Evolutionary conservation across 2,888 invertebrate species (phyloP), one percentile per base, ranked within the genome.

Genomic region (Mesopsocus fuscifrons): DNA sequence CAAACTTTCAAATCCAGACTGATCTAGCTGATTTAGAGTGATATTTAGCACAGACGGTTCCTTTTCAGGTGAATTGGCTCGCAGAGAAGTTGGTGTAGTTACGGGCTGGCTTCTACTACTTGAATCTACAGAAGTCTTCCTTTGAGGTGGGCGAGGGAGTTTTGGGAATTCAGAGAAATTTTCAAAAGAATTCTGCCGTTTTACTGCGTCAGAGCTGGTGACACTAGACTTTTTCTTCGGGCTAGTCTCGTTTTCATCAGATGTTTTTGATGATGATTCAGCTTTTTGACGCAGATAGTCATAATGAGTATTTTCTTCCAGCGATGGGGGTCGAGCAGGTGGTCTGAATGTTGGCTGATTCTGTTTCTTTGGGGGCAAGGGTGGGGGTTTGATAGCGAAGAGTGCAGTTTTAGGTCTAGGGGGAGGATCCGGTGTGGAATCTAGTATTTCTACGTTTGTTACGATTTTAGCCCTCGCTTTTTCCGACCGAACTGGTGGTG

Each of bases 21-120:
- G 77, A 22, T 87, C 77, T 45, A 88, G 67, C 57, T 88, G 84
- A 53, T 75, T 78, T 46, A 87, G 66, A 1, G 85, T 85, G 49
- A 85, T 83, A 57, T 85, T 82, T 52, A 79, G 66, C 30, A 60
- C 56, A 0, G 58, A 55, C 43, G 57, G 59, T 51, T 46, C 45
- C 49, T 35, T 54, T 52, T 41, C 53, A 53, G 9, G 52, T 21
- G 9, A 23, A 43, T 18, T 38, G 41, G 6, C 16, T 46, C 20
- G 3, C 11, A 38, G 21, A 18, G 17, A 17, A n/a, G 20, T 38
- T 9, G 26, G 26, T 26, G 26, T 26, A 51, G 50, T 4, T 55
- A 53, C 11, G n/a, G n/a, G n/a, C 53, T 51, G 16, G 51, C 50
- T 6, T 51, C 53, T 3, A 50, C 34, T 42, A 13, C 13, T 41